These are phyloP conservation scores for Rapana venosa DNA, from an alignment of 2,888 invertebrate species.

Conservation along the genomic window DNA sequence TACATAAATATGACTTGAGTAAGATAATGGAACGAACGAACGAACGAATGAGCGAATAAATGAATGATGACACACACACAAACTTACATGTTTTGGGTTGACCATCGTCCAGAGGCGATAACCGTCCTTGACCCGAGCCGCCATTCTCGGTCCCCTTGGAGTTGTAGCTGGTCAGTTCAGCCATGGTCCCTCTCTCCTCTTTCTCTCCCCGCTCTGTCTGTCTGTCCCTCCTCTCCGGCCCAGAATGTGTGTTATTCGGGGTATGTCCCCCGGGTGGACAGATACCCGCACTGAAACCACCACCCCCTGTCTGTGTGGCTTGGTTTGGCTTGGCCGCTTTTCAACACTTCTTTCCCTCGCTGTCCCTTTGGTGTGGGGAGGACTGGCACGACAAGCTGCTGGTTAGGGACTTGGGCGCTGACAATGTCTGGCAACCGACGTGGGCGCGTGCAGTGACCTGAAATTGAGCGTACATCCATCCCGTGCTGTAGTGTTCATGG, in stretches of 20 bases:
- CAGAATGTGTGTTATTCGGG: not conserved
- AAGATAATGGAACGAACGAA: too few species aligned
- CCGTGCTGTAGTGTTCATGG: too few species aligned
- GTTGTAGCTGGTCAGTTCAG: not conserved
- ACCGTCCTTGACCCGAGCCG: not conserved
- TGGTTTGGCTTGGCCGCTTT: not conserved
- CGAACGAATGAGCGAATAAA: too few species aligned
- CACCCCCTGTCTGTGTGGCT: not conserved
- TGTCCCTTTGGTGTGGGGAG: not conserved
- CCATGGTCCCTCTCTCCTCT: not conserved
- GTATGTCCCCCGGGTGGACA: not conserved
- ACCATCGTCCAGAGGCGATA: not conserved
- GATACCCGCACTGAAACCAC: not conserved
- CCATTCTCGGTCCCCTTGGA: not conserved
- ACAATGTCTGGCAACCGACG: too few species aligned
- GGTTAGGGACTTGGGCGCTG: too few species aligned
- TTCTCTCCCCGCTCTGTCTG: not conserved
- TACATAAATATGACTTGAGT: too few species aligned
- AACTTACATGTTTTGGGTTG: not conserved
- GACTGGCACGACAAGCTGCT: too few species aligned
- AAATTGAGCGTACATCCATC: too few species aligned
- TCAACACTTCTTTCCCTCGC: not conserved
- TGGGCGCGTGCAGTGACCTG: too few species aligned
- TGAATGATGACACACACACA: too few species aligned
- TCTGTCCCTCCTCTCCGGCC: not conserved